Evolutionary conservation across 2,888 invertebrate genomes (phyloP).

Genomic region (Sarcophaga caerulescens): DNA sequence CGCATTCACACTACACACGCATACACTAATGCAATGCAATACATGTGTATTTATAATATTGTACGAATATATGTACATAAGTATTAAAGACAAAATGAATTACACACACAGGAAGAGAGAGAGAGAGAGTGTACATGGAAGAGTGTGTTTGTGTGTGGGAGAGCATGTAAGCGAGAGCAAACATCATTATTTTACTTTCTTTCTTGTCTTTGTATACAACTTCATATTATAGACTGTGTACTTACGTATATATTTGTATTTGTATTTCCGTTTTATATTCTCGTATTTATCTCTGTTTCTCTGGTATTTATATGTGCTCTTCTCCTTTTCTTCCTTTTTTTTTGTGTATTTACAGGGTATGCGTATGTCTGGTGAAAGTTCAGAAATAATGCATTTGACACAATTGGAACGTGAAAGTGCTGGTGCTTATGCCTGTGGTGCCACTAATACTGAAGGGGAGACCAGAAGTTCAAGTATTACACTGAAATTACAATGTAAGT

Average conservation of each 20-base stretch:
- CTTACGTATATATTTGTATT: neutral
- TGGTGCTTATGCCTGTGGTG: constrained; percentile 91
- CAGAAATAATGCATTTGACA: constrained; percentile 85
- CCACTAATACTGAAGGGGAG: constrained; percentile 90
- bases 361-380: constrained; percentile 81
- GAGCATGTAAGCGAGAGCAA: neutral
- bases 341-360: constrained; percentile 77
- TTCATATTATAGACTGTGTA: neutral
- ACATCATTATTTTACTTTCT: constrained; percentile 20
- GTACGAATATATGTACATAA: too few relatives aligned
- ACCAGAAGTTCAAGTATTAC: constrained; percentile 88
- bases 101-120: neutral
- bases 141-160: neutral
- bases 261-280: constrained; percentile 1
- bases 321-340: neutral
- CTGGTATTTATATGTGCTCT: neutral
- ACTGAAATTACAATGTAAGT: constrained; percentile 91
- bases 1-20: neutral
- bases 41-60: neutral
- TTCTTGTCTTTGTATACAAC: neutral
- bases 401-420: constrained; percentile 87
- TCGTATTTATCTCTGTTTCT: constrained; percentile 1
- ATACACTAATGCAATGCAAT: neutral
- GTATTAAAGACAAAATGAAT: neutral
- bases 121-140: neutral